phyloP scores from a whole-genome alignment of 2,888 invertebrate genomes.

The Acanthosepion lycidas region DNA sequence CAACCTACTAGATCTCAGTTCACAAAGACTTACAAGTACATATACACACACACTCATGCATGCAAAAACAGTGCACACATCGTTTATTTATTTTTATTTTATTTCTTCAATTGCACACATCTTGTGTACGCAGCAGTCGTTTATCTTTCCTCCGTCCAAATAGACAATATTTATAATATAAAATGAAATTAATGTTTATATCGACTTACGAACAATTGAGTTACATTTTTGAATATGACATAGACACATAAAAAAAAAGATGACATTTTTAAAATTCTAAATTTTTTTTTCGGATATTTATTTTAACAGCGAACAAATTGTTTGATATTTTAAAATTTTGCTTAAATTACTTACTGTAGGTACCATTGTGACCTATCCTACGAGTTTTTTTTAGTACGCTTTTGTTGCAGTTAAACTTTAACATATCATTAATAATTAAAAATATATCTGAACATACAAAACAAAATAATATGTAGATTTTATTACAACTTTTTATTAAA shows the following conservation, averaged over 20 bases:
- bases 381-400: no score
- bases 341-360: background rate
- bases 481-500: no score
- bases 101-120: background rate
- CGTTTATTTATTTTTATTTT: background rate
- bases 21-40: background rate
- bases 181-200: slow-evolving; percentile 4
- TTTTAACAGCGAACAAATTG: background rate
- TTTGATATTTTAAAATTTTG: background rate
- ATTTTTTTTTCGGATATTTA: no score
- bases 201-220: background rate
- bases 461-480: no score
- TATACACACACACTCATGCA: background rate
- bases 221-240: no score
- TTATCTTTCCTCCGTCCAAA: background rate
- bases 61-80: background rate
- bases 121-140: background rate
- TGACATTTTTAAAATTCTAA: no score
- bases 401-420: no score
- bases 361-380: no score
- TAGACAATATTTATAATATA: background rate
- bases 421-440: no score
- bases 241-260: no score
- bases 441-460: no score
- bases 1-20: slow-evolving; percentile 16